A percentile compares a stretch with the other conserved stretches of the same genome.
phyloP scores from a whole-genome alignment of 92 coral and sea anemone species.

The Siderastrea siderea region DNA sequence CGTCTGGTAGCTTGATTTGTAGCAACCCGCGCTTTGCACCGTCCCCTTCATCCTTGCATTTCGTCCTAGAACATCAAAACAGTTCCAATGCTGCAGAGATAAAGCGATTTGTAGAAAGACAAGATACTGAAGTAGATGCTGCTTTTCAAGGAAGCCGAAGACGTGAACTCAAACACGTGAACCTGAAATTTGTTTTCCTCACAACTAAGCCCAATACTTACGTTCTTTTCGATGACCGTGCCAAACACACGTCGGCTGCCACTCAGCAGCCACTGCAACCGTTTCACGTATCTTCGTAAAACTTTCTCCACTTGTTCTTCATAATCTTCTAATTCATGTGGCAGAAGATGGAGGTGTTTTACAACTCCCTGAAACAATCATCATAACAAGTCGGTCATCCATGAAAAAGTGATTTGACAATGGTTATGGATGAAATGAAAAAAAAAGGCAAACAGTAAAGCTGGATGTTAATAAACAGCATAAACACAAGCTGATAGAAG shows the following conservation, averaged over 20 bases:
- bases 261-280: slow-evolving; percentile 98
- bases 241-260: slow-evolving; percentile 99
- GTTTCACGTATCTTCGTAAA: slow-evolving; percentile 93
- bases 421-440: neutral
- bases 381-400: neutral
- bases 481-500: neutral
- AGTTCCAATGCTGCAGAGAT: too few species aligned
- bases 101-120: too few species aligned
- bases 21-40: too few species aligned
- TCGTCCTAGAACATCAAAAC: too few species aligned
- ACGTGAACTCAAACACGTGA: too few species aligned
- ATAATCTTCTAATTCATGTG: slow-evolving; percentile 95
- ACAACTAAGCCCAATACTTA: slow-evolving; percentile 12
- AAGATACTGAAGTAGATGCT: too few species aligned
- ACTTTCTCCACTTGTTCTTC: slow-evolving; percentile 98
- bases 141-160: too few species aligned
- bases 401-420: neutral
- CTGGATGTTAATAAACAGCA: neutral
- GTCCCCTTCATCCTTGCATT: too few species aligned
- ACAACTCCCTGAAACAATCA: slow-evolving; percentile 80
- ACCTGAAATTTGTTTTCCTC: neutral
- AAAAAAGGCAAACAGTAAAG: neutral
- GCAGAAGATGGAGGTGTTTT: slow-evolving; percentile 92
- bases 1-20: too few species aligned
- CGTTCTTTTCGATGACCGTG: slow-evolving; percentile 92